Base-by-base conservation (phyloP, 2,113 vertebrate genomes). In the Boulengeromyrus knoepffleri region DNA sequence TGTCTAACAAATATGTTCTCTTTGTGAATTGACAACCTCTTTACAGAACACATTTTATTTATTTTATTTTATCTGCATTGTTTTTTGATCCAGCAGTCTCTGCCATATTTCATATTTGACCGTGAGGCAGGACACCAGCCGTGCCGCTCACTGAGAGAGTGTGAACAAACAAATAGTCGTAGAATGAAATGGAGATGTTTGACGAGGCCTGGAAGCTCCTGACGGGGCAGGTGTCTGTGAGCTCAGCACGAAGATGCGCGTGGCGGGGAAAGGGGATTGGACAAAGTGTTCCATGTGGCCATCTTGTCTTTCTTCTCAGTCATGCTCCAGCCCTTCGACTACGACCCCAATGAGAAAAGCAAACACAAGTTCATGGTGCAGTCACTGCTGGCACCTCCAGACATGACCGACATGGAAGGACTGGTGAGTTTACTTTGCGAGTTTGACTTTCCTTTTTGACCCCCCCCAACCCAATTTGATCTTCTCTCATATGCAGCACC, bases 301-400 rank as follows among this genome's bases (percentile, higher is more conserved):
- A 31, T 70, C 6, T 88, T 89, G 0, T 92, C 21, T 90, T 89
- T 90, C 89, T 96, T 91, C 92, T 52, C 96, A 99, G 99, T 99
- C 95, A 99, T 99, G 99, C 96, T 99, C 93, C 99, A 99, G 95
- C 99, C 99, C 90, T 99, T 99, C 94, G 99, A 99, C 94, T 99
- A 99, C 90, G 99, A 99, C 91, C 99, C 99, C 92, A 99, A 98
- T 92, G 99, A 99, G 96, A 99, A 99, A 96, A 99, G 98, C 97
- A 99, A 99, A 96, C 99, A 99, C 97, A 99, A 99, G 97, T 99
- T 99, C 94, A 99, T 99, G 99, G 99, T 99, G 92, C 99, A 99
- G 96, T 98, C 99, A 91, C 95, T 99, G 96, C 95, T 99, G 95
- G 98, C 98, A 85, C 99, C 99, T 77, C 91, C 96, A 92, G 98